These are phyloP conservation scores for Anolis apletophallus DNA, from an alignment of 2,797 vertebrate species.

Conservation along the genomic window DNA sequence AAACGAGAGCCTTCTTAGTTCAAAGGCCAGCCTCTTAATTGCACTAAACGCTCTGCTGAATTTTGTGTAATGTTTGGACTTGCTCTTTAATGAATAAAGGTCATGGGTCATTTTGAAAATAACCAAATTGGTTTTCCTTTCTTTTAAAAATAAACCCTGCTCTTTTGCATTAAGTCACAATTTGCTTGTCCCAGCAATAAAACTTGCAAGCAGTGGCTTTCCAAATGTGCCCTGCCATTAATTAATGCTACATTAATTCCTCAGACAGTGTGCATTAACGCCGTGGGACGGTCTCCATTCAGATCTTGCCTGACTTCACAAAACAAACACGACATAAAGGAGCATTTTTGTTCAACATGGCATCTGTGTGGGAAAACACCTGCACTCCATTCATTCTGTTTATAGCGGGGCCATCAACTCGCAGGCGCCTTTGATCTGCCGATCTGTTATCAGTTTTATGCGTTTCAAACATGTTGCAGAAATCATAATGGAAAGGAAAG, in stretches of 20 bases:
- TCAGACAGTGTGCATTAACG: fast-evolving
- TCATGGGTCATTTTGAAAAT: not conserved
- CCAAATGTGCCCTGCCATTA: not conserved
- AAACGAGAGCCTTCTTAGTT: not conserved
- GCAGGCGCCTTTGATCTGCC: constrained; percentile 67
- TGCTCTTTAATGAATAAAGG: not conserved
- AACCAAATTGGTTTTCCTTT: not conserved
- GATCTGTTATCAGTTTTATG: constrained; percentile 55
- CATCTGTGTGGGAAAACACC: constrained; percentile 59
- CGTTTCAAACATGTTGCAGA: constrained; percentile 56
- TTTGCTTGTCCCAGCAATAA: not conserved
- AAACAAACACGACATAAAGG: constrained; percentile 23
- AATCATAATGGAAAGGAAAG: constrained; percentile 44
- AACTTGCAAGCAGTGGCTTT: not conserved
- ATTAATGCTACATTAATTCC: constrained; percentile 15
- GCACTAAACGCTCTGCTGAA: not conserved
- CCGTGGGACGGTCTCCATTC: constrained; percentile 25
- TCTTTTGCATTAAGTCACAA: not conserved
- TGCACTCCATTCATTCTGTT: constrained; percentile 62
- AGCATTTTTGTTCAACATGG: constrained; percentile 42
- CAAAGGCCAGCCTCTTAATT: not conserved
- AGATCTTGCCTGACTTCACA: fast-evolving
- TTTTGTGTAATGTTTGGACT: not conserved
- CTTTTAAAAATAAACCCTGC: not conserved
- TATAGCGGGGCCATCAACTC: constrained; percentile 56